Evolutionary conservation across 2,888 invertebrate genomes (phyloP), one percentile per base, ranked within the genome.

Genomic region (Phoenoteleia sp.): DNA sequence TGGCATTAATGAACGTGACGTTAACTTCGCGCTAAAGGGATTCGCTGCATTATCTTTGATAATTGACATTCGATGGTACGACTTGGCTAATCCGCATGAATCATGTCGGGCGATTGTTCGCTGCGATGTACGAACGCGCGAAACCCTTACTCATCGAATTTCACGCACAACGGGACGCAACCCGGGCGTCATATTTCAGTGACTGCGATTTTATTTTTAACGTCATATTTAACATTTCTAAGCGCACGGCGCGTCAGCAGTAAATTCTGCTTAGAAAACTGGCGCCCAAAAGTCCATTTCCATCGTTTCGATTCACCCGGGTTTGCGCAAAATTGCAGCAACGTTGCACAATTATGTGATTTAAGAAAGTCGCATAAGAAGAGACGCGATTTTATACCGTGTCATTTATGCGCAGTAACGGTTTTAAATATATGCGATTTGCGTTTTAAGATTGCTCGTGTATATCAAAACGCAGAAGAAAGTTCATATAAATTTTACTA

Each of bases 61-160:
- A 62, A 74, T 62, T 39, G 62, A 75, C 54, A 54, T 52, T 36
- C 17, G 25, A 3, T 39, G 56, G 56, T 25, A 19, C 47, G 23
- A 42, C 47, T 45, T 21, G 25, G 33, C 49, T 66, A 76, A 76
- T 66, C 47, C 76, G 64, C 21, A 66, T 76, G 76, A 76, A 64
- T 76, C 76, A 76, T 64, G 49, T 13, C 21, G 60, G 49, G 21
- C 58, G 72, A 29, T n/a, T 27, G 47, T 33, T 21, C 23, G 25
- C 25, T 25, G 54, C 25, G 19, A 49, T 72, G 60, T 25, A 58
- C 69, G 56, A 39, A 67, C 21, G 17, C 19, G 42, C 71, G 45
- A 58, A 52, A 52, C 19, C 76, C 56, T 76, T 76, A 64, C 56
- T 76, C 66, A 66, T 66, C 76, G 21, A 45, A 76, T 66, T 76